A percentile compares a stretch with the other conserved stretches of the same genome.
Evolutionary conservation across 2,113 vertebrate species (phyloP).

Genomic region (Centropus unirufus): DNA sequence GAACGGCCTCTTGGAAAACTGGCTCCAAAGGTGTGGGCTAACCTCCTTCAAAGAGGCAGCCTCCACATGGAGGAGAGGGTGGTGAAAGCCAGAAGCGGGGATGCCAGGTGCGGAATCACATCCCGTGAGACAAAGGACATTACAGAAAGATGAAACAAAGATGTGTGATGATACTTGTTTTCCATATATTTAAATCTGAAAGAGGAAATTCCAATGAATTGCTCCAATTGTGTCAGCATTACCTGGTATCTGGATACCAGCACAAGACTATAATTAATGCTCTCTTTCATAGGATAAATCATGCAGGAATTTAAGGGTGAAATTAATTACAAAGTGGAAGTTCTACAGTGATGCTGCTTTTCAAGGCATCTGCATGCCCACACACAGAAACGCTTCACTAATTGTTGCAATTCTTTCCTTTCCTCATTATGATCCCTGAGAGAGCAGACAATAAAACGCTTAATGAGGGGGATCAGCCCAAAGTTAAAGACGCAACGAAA

Average conservation of each 20-base stretch:
- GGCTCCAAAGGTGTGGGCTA: neutral
- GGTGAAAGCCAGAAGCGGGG: neutral
- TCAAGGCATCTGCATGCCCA: slow-evolving; percentile 4
- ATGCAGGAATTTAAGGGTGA: slow-evolving; percentile 47
- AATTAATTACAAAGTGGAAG: slow-evolving; percentile 65
- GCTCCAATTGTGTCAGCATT: slow-evolving; percentile 41
- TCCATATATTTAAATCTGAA: neutral
- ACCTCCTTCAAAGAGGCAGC: neutral
- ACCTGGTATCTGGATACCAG: slow-evolving; percentile 29
- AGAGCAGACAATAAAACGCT: slow-evolving; percentile 20
- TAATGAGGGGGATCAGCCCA: slow-evolving; percentile 17
- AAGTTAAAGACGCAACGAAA: neutral
- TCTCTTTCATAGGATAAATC: slow-evolving; percentile 48
- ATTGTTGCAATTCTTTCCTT: slow-evolving; percentile 13
- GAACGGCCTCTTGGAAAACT: neutral
- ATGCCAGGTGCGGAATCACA: neutral
- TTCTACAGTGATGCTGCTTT: slow-evolving; percentile 21
- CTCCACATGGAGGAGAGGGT: neutral
- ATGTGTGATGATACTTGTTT: neutral
- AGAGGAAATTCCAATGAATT: slow-evolving; percentile 69
- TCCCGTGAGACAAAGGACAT: neutral
- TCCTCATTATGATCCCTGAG: neutral
- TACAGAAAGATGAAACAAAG: neutral
- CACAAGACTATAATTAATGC: slow-evolving; percentile 58
- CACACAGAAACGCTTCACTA: neutral